These are phyloP conservation scores for Colaptes auratus DNA, from an alignment of 2,113 vertebrate genomes.

Conservation along the genomic window DNA sequence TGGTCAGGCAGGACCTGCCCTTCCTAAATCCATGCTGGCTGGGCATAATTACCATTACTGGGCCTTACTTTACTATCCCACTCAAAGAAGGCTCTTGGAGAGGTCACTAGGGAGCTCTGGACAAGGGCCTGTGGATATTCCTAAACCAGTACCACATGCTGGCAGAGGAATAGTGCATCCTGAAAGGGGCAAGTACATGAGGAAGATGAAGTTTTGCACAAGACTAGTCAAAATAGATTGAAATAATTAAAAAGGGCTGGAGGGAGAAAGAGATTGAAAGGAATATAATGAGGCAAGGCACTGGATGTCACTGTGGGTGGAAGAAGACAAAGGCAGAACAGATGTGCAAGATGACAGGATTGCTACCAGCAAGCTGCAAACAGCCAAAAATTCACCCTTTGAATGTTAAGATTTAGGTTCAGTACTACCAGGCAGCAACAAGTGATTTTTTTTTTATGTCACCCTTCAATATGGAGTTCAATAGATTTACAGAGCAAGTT, in stretches of 20 bases:
- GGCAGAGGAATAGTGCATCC: background rate
- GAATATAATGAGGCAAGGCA: slow-evolving; percentile 4
- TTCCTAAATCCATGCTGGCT: too few species aligned
- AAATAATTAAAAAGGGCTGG: slow-evolving; percentile 21
- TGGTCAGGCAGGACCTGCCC: too few species aligned
- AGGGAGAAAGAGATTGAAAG: background rate
- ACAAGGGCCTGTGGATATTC: background rate
- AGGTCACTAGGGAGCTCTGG: background rate
- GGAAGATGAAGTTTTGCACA: background rate
- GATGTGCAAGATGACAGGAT: background rate
- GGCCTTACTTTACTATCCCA: background rate
- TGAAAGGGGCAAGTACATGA: background rate
- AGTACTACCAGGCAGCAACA: background rate
- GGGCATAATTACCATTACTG: background rate
- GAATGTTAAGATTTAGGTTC: slow-evolving; percentile 3
- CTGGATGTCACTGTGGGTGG: background rate
- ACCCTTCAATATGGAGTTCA: background rate
- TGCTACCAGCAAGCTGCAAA: background rate
- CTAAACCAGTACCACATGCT: background rate
- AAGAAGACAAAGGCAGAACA: slow-evolving; percentile 40
- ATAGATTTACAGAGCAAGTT: background rate
- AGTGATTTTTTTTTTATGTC: background rate
- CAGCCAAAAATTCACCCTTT: background rate
- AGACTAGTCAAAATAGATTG: background rate
- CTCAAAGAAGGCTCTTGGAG: background rate